Evolutionary conservation across 2,888 invertebrate species (phyloP), one percentile per base, ranked within the genome.

Genomic region (Drosophila mercatorum): DNA sequence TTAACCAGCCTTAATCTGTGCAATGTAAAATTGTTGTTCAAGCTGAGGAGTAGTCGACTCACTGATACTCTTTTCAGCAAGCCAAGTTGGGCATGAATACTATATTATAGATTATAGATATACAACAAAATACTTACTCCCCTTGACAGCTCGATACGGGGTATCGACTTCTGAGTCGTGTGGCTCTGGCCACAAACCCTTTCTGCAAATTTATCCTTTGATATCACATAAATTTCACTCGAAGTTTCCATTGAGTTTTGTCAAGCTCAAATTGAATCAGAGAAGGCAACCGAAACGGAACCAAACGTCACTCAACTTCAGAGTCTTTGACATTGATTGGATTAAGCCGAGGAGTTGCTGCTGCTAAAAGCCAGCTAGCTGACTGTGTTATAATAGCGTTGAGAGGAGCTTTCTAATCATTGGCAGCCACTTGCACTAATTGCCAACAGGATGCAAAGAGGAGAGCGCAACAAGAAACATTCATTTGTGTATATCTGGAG

Each of bases 281-380:
- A 31, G 63, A 47, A 64, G 70, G 56, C 62, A 68, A 61, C 26
- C 68, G 34, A 40, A 68, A 68, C 53, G 51, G 26, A 51, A 59
- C 41, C 43, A 51, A 41, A 58, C 8, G 34, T n/a, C 41, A 59
- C 40, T 26, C 34, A 38, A 49, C 49, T 49, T 10, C 12, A 40
- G 5, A 82, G 82, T 53, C 67, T 68, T 56, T 75, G 88, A 66
- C 86, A 80, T 75, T 84, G 85, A 81, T 78, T 81, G 73, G 71
- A 72, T 78, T 88, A 78, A 52, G 46, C 28, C 43, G 71, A 58
- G 72, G 53, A 61, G 81, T 49, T 46, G 31, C 31, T 46, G 31
- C 31, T 49, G 38, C 17, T 43, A 26, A 44, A n/a, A 57, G 64
- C 28, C 26, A 58, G 51, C 41, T 38, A 41, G 53, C 8, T 47